Evolutionary conservation across 2,797 vertebrate genomes (phyloP), one percentile per base, ranked within the genome.

Genomic region (Champsocephalus esox): DNA sequence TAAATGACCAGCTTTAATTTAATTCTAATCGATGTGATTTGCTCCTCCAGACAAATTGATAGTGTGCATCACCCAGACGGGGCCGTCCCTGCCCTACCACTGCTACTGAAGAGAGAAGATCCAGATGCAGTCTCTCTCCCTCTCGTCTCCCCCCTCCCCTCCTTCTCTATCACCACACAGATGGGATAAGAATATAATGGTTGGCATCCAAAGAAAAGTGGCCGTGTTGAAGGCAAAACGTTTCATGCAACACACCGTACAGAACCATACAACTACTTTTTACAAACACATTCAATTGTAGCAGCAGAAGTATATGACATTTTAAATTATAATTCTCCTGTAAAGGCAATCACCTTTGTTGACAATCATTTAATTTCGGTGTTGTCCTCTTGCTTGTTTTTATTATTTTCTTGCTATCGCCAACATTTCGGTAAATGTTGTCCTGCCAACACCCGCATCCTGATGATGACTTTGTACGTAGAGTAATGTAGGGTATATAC

Each of bases 31-130:
- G 0, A 32, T 8, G 0, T 16, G 0, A 56, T 80, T 60, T 54
- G n/a, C 50, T 84, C 34, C 68, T 65, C 44, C 82, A 95, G 94
- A 95, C 94, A 95, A 95, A 93, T 92, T 95, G 93, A 95, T 95
- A 34, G 93, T 95, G 87, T 95, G 94, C 92, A 94, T 95, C 88
- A 93, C 94, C 85, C 93, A 91, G 85, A 92, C 92, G 28, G 93
- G 93, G 89, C 93, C 90, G 12, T 87, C 89, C 73, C 86, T 90
- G 86, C 93, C 93, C 84, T 91, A 93, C 92, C 93, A 94, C 92
- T 94, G 94, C 93, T 94, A 94, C 93, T 95, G 93, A 94, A 88
- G 92, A 92, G 90, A 91, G 77, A 88, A 79, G 91, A 92, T 81
- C 84, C 88, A 82, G 79, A 85, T 65, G 81, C 87, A 82, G 81